A percentile compares a stretch with the other conserved stretches of the same genome.
These are phyloP conservation scores for Limnodromus scolopaceus DNA, from an alignment of 2,797 vertebrate species.

Conservation along the genomic window DNA sequence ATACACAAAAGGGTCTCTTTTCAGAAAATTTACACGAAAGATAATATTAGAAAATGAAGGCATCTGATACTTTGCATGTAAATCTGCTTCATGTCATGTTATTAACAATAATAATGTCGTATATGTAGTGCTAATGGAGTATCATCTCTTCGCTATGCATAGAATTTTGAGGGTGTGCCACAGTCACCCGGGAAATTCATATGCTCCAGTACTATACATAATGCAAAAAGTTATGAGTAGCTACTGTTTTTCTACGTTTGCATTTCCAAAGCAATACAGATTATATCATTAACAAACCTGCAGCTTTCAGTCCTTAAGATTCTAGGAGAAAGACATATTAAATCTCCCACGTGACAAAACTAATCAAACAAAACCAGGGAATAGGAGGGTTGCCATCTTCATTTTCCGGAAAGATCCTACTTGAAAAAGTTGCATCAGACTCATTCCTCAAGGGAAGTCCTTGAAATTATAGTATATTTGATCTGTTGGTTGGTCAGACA, in stretches of 20 bases:
- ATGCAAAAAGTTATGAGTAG: not conserved
- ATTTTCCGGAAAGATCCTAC: not conserved
- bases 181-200: not conserved
- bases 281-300: not conserved
- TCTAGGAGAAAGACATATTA: not conserved
- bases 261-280: not conserved
- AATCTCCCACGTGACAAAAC: not conserved
- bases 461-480: not conserved
- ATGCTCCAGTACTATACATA: rapidly evolving
- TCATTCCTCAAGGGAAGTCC: not conserved
- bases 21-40: not conserved
- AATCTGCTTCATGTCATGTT: not conserved
- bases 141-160: not conserved
- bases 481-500: not conserved
- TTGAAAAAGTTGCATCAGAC: not conserved
- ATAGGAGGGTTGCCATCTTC: not conserved
- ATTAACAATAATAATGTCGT: not conserved
- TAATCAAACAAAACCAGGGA: not conserved
- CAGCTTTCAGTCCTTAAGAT: not conserved
- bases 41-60: not conserved
- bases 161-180: not conserved
- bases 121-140: not conserved
- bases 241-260: not conserved
- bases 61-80: not conserved
- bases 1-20: not conserved